phyloP scores from a whole-genome alignment of 2,113 vertebrate genomes.

The Embiotoca jacksoni region DNA sequence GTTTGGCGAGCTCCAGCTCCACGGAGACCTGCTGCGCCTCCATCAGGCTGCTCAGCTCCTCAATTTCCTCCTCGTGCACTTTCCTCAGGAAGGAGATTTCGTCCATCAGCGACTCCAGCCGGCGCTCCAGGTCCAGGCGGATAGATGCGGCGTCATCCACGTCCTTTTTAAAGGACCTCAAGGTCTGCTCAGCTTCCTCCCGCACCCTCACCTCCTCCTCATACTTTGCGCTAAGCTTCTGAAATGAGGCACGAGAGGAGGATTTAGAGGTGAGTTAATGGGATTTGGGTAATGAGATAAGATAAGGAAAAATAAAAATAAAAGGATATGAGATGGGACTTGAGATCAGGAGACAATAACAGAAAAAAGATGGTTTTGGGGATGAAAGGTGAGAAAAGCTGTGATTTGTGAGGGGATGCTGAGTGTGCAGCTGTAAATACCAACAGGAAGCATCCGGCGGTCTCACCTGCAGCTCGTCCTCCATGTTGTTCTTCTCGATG shows the following conservation, averaged over 20 bases:
- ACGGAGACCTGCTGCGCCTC: conserved; percentile 86
- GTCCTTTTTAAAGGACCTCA: conserved; percentile 86
- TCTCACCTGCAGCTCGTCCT: conserved; percentile 84
- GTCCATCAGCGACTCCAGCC: conserved; percentile 87
- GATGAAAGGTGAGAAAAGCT: no score
- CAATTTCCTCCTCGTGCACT: conserved; percentile 89
- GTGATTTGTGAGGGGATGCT: no score
- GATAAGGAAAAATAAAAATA: background rate
- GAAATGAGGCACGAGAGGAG: conserved; percentile 25
- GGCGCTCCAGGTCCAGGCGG: conserved; percentile 88
- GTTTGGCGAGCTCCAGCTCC: conserved; percentile 83
- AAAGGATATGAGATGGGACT: no score
- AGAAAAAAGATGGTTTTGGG: no score
- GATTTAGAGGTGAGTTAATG: background rate
- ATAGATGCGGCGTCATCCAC: conserved; percentile 85
- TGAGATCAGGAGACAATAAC: no score
- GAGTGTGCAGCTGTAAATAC: no score
- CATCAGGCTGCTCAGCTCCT: conserved; percentile 87
- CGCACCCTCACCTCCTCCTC: conserved; percentile 81
- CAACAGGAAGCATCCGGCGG: background rate
- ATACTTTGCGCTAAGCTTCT: conserved; percentile 81
- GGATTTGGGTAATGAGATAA: background rate
- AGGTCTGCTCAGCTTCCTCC: conserved; percentile 83
- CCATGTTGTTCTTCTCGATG: conserved; percentile 87
- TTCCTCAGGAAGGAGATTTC: conserved; percentile 88